A percentile compares a stretch with the other conserved stretches of the same genome.
These are phyloP conservation scores for Xiphophorus couchianus DNA, from an alignment of 2,113 vertebrate genomes.

Conservation along the genomic window DNA sequence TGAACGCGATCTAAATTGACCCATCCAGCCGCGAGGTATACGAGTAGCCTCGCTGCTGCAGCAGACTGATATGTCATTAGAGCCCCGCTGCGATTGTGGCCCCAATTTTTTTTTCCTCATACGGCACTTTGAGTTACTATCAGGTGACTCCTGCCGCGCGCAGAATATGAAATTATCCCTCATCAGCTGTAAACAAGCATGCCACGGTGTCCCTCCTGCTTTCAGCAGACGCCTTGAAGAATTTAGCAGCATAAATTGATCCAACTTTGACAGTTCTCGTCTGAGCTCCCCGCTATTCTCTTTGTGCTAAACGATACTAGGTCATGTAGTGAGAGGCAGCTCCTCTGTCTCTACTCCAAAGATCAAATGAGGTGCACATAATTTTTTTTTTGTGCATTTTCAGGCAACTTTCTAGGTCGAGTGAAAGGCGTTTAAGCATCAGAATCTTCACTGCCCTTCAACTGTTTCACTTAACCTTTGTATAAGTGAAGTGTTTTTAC, in stretches of 20 bases:
- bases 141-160: slow-evolving; percentile 54
- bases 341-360: background rate
- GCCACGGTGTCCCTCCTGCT: slow-evolving; percentile 71
- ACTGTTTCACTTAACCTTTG: slow-evolving; percentile 21
- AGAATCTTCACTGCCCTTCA: background rate
- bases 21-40: slow-evolving; percentile 78
- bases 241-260: slow-evolving; percentile 49
- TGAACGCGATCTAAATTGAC: slow-evolving; percentile 75
- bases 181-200: slow-evolving; percentile 81
- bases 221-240: slow-evolving; percentile 73
- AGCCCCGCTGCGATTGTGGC: slow-evolving; percentile 89
- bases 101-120: slow-evolving; percentile 81
- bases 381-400: background rate
- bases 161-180: slow-evolving; percentile 84
- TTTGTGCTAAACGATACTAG: slow-evolving; percentile 10
- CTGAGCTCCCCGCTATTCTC: slow-evolving; percentile 7
- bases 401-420: background rate
- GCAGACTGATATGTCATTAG: slow-evolving; percentile 82
- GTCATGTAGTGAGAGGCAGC: slow-evolving; percentile 1
- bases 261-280: background rate
- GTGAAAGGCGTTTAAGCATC: background rate
- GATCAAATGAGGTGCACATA: background rate
- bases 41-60: slow-evolving; percentile 53
- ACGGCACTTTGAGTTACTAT: slow-evolving; percentile 81
- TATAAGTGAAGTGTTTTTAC: slow-evolving; percentile 6